Evolutionary conservation across 2,888 invertebrate species (phyloP).

Genomic region (Ormyrus nitidulus): DNA sequence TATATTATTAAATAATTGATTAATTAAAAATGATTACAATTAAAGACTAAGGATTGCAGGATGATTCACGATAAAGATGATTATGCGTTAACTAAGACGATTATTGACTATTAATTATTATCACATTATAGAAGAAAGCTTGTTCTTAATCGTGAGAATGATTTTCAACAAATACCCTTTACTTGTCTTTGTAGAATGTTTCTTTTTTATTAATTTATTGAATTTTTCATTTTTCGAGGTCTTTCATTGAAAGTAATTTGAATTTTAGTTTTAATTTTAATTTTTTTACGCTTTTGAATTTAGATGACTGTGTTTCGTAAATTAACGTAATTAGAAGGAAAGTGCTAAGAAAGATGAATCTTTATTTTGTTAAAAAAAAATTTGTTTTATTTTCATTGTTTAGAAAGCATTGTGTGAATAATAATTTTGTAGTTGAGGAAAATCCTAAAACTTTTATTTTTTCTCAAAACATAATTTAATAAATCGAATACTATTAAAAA

Average conservation of each 20-base stretch:
- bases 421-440: too few species aligned
- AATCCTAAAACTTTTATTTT: too few species aligned
- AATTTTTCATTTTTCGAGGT: too few species aligned
- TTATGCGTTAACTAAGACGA: conserved; percentile 56
- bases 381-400: too few species aligned
- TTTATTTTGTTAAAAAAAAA: too few species aligned
- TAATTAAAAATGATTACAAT: conserved; percentile 58
- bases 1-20: conserved; percentile 56
- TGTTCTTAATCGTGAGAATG: conserved; percentile 54
- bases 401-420: too few species aligned
- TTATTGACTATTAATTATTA: conserved; percentile 59
- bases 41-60: conserved; percentile 57
- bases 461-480: background rate
- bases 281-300: too few species aligned
- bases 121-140: conserved; percentile 58
- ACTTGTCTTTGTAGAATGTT: background rate
- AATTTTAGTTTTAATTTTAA: too few species aligned
- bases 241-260: too few species aligned
- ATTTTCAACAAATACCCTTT: conserved; percentile 32
- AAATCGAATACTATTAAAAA: background rate
- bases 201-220: background rate
- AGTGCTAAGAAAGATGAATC: too few species aligned
- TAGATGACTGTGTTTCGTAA: too few species aligned
- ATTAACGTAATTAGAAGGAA: too few species aligned
- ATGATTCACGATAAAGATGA: conserved; percentile 57